Conservation (phyloP, 2,113 vertebrate genomes). For the Cebus imitator region DNA sequence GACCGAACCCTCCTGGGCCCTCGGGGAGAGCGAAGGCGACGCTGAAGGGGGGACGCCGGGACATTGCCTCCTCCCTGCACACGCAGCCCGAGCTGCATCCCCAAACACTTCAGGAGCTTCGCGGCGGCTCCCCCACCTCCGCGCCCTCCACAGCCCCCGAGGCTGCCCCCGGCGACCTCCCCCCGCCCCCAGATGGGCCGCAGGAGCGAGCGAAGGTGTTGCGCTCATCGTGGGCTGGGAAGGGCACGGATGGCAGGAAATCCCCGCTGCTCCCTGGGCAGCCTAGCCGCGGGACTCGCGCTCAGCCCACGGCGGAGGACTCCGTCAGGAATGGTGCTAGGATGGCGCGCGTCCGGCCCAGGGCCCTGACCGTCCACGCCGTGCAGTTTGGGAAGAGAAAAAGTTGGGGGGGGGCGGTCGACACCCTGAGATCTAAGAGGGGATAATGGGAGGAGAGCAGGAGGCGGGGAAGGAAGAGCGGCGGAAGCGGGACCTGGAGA, state of each 20-base stretch:
- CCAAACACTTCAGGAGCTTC: not conserved
- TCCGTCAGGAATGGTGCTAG: not conserved
- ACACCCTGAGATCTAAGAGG: not conserved
- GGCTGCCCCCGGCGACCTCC: not conserved
- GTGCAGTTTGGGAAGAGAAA: slow-evolving; percentile 29
- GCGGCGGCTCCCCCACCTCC: fast-evolving
- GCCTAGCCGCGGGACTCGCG: not conserved
- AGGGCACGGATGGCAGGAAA: not conserved
- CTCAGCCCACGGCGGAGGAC: not conserved
- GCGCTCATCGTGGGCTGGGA: not conserved
- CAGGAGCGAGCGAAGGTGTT: not conserved
- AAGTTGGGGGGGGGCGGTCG: slow-evolving; percentile 54
- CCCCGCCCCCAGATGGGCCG: not conserved
- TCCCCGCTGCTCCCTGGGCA: not conserved
- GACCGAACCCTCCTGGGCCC: not conserved
- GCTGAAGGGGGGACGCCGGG: not conserved
- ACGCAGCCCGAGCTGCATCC: not conserved
- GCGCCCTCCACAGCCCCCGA: not conserved
- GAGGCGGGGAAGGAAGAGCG: not conserved
- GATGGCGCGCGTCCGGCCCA: not conserved
- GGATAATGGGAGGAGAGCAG: not conserved
- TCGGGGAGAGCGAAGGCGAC: not conserved
- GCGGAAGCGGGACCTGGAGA: not conserved
- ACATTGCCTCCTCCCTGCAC: not conserved
- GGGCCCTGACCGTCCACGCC: not conserved